Evolutionary conservation across 2,888 invertebrate genomes (phyloP).

Genomic region (Eurois occulta): DNA sequence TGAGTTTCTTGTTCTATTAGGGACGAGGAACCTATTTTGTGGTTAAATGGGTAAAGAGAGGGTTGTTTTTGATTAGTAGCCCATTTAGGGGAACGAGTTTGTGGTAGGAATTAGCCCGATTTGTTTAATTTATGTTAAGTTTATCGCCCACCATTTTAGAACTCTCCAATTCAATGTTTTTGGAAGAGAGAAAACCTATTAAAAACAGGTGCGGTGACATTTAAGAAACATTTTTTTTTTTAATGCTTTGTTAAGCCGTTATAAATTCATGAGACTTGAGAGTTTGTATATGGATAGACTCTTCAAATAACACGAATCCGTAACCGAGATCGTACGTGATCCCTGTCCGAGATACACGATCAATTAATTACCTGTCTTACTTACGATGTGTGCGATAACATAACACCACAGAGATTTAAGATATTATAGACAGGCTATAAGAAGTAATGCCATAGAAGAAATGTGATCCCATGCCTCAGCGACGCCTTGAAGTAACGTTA

Average conservation of each 20-base stretch:
- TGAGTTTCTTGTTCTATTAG: constrained; percentile 40
- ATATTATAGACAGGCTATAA: not conserved
- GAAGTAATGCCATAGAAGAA: not conserved
- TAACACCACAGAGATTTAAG: not conserved
- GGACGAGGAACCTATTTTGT: constrained; percentile 24
- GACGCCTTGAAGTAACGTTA: not conserved
- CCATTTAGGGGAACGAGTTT: constrained; percentile 26
- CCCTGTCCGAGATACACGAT: not conserved
- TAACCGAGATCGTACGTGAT: not conserved
- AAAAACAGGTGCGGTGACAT: not conserved
- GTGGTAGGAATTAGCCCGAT: constrained; percentile 28
- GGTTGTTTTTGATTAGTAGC: constrained; percentile 49
- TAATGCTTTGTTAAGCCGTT: not conserved
- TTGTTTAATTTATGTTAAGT: constrained; percentile 31
- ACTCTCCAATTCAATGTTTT: not conserved
- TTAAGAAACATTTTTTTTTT: not conserved
- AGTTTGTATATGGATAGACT: not conserved
- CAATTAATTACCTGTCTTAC: constrained; percentile 14
- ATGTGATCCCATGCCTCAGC: not conserved
- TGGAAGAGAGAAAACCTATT: not conserved
- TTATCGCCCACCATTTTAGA: not conserved
- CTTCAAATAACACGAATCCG: not conserved
- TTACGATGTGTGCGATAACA: not conserved
- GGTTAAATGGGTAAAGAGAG: constrained; percentile 45
- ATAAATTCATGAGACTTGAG: not conserved